Evolutionary conservation across 2,797 vertebrate species (phyloP), one percentile per base, ranked within the genome.

Genomic region (Hippopotamyrus pictus): DNA sequence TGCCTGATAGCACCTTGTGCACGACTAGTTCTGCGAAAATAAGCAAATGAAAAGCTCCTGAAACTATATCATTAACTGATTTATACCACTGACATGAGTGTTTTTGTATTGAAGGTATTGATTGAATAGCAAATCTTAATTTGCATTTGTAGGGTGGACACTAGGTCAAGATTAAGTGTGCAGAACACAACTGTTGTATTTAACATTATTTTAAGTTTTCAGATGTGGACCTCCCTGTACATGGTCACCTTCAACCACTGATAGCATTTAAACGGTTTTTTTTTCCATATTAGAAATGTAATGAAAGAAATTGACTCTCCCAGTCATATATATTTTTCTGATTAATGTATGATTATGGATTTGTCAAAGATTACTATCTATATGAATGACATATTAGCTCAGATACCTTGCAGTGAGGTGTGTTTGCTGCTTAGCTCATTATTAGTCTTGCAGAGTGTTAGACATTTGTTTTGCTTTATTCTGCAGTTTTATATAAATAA

Each of bases 401-500:
- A 48, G 50, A 22, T 19, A 12, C 86, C 17, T 44, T 37, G 41
- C 51, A 69, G 22, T 29, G 84, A 79, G 33, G 86, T 48, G 51
- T 12, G 12, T 57, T 86, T 29, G 50, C 69, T 88, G 89, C 79
- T 11, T 37, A 57, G 73, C 89, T 82, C 86, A 90, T 90, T 88
- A 90, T 83, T 85, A 88, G 89, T 48, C 89, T 59, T 29, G 65
- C 84, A 9, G 84, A 59, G 51, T 22, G 5, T 41, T 29, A 25
- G 69, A 54, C 73, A 76, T 29, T 88, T 44, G 33, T 44, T 88
- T 62, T 90, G 79, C 90, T 86, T 65, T 25, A 44, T 37, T 14
- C 88, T 1, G 54, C 88, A 48, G 73, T 48, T 76, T 5, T 79
- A 54, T 57, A 90, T 90, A 90, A 90, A 90, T 90, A 90, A 90